phyloP scores from a whole-genome alignment of 1,140 invertebrate species.

The Zophobas morio region DNA sequence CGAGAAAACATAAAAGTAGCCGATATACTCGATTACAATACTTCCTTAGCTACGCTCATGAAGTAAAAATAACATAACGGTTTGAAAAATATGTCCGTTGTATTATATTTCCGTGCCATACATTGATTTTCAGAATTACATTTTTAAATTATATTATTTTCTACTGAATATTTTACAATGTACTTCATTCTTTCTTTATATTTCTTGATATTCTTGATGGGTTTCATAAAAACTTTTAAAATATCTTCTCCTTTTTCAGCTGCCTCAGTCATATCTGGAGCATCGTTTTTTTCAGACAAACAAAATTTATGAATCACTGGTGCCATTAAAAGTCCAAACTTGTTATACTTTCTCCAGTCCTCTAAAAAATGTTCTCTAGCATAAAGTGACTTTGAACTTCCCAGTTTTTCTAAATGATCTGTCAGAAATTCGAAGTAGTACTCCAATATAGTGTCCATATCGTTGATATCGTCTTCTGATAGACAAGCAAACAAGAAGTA shows the following conservation, averaged over 20 bases:
- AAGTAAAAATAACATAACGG: too few relatives aligned
- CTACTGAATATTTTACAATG: too few relatives aligned
- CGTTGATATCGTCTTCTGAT: constrained; percentile 25
- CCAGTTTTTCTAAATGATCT: constrained; percentile 1
- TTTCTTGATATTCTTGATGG: too few relatives aligned
- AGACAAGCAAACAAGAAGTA: constrained; percentile 34
- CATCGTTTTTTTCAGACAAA: constrained; percentile 4
- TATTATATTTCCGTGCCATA: too few relatives aligned
- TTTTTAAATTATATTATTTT: too few relatives aligned
- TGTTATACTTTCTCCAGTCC: constrained; percentile 60
- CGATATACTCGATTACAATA: too few relatives aligned
- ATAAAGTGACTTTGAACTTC: constrained; percentile 4
- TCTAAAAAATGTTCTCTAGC: constrained; percentile 1
- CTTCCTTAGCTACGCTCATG: too few relatives aligned
- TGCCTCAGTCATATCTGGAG: constrained; percentile 5
- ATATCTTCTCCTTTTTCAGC: neutral
- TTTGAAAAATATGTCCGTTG: too few relatives aligned
- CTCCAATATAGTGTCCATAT: constrained; percentile 18
- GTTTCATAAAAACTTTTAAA: too few relatives aligned
- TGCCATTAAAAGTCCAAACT: constrained; percentile 63
- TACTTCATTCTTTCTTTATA: too few relatives aligned
- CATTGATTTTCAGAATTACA: too few relatives aligned
- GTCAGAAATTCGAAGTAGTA: constrained; percentile 1
- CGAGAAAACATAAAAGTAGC: too few relatives aligned
- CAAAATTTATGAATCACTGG: constrained; percentile 60